Base-by-base conservation (phyloP, 2,888 invertebrate genomes). In the Drosophila trichaetosa region DNA sequence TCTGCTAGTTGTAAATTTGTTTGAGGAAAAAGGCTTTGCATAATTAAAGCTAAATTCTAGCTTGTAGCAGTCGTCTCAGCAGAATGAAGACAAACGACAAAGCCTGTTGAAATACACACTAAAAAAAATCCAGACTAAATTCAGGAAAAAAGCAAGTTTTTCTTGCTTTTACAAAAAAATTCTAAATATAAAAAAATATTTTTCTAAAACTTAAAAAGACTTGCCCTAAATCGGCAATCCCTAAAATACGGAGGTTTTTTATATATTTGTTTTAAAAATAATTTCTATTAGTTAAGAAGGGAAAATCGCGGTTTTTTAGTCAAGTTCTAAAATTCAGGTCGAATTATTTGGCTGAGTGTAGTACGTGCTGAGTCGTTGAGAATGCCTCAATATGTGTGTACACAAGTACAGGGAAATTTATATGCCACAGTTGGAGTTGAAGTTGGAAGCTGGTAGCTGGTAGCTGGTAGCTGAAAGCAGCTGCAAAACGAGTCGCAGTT, bases 341-440 rank as follows among this genome's bases (percentile, higher is more conserved):
- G 46, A 16, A 4, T 8, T 16, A 24, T 46, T 46, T 46, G 4
- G 24, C 46, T 16, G 46, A 46, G 46, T 46, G 46, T 46, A 24
- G 46, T 46, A 66, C 48, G 36, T 46, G 60, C 33, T 27, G 58
- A n/a, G 58, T 46, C 46, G 52, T 36, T 40, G 36, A 62, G 70
- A 59, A 36, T 62, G 65, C 59, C 65, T 38, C 74, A 75, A 63
- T 75, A 69, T 75, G 53, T 74, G 52, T 68, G 24, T 46, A 46
- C 46, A 59, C 60, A 49, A 58, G 69, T 49, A 48, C 48, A 53
- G 66, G 63, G 53, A 77, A 78, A 79, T 80, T 82, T 64, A 82
- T 78, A 76, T 68, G 66, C 69, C 46, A 38, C 27, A 36, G 51
- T 29, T 24, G 40, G 36, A 62, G 58, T 46, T n/a, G 40, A n/a